A percentile compares a stretch with the other conserved stretches of the same genome.
Evolutionary conservation across 2,888 invertebrate genomes (phyloP).

Genomic region (Mimumesa dahlbomi): DNA sequence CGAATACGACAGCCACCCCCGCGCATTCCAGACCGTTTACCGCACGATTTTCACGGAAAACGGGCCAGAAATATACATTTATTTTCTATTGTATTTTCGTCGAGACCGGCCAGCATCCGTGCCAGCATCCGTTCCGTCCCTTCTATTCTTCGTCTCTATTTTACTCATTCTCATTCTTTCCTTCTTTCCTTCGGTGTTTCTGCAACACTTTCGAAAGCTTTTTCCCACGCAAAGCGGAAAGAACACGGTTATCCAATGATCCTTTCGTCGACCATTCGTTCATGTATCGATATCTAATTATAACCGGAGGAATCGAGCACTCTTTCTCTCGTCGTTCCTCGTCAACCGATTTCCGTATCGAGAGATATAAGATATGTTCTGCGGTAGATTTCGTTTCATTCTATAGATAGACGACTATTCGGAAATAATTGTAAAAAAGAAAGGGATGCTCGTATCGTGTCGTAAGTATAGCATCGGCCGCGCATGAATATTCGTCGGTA

Average conservation of each 20-base stretch:
- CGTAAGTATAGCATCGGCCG: constrained; percentile 14
- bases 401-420: too few relatives aligned
- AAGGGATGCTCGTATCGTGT: not conserved
- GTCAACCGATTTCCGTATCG: too few relatives aligned
- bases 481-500: constrained; percentile 71
- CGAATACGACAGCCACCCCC: constrained; percentile 41
- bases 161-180: too few relatives aligned
- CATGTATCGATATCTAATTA: constrained; percentile 17
- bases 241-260: too few relatives aligned
- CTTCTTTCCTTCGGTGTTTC: too few relatives aligned
- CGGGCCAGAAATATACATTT: not conserved
- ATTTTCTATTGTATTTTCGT: not conserved
- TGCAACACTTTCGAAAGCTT: too few relatives aligned
- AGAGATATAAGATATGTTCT: too few relatives aligned
- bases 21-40: constrained; percentile 29
- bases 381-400: not conserved
- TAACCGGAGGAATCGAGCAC: constrained; percentile 9
- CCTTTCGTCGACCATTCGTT: not conserved
- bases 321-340: too few relatives aligned
- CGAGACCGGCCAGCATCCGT: not conserved
- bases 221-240: not conserved
- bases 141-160: not conserved
- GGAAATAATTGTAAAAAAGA: too few relatives aligned
- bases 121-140: not conserved
- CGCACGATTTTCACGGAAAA: constrained; percentile 14